A percentile compares a stretch with the other conserved stretches of the same genome.
Conservation (phyloP, 1,140 invertebrate species). For the Lasaia peninsularis region DNA sequence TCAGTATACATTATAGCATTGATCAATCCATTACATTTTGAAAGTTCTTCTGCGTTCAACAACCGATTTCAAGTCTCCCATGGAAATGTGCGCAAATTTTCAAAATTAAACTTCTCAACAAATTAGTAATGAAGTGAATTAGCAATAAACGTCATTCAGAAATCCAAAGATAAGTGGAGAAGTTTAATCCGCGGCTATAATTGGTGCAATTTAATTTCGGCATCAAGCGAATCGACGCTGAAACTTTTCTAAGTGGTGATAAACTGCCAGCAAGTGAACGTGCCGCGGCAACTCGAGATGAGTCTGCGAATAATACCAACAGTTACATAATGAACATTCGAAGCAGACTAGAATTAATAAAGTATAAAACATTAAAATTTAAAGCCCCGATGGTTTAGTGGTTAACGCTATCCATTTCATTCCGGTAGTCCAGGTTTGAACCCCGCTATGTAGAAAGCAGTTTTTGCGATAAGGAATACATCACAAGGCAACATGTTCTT, state of each 20-base stretch:
- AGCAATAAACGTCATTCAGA: conserved; percentile 5
- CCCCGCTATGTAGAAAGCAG: too few species aligned
- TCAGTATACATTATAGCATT: too few species aligned
- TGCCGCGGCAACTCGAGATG: background rate
- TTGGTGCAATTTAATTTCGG: conserved; percentile 26
- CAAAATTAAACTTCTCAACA: background rate
- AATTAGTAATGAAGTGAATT: conserved; percentile 2
- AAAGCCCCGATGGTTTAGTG: too few species aligned
- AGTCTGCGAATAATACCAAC: background rate
- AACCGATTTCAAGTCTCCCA: too few species aligned
- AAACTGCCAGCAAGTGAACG: conserved; percentile 5
- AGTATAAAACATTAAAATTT: background rate
- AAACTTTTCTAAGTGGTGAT: conserved; percentile 18
- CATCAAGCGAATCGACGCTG: conserved; percentile 23
- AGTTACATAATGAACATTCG: background rate
- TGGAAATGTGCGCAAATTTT: background rate
- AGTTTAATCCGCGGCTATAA: conserved; percentile 25
- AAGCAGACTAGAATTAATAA: background rate
- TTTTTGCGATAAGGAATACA: too few species aligned
- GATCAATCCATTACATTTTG: too few species aligned
- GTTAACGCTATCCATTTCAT: too few species aligned
- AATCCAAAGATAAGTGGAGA: conserved; percentile 14
- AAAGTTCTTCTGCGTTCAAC: too few species aligned
- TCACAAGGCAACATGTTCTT: too few species aligned
- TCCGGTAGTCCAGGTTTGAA: too few species aligned